Conservation (phyloP, 2,888 invertebrate genomes). For the Antheraea assamensis region DNA sequence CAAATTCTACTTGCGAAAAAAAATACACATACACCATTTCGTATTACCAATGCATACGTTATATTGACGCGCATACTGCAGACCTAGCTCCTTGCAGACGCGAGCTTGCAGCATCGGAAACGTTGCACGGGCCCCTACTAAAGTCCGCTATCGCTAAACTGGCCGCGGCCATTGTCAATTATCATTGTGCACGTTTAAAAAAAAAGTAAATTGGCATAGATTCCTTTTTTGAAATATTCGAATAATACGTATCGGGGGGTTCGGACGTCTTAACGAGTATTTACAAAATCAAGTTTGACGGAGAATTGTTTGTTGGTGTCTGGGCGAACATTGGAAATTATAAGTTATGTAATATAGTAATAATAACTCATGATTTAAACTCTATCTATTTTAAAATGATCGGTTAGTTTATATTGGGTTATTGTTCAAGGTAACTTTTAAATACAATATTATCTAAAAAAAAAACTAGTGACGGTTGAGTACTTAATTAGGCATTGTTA, state of each 20-base stretch:
- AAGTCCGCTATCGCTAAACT: slow-evolving; percentile 20
- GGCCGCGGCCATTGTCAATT: slow-evolving; percentile 34
- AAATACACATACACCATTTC: slow-evolving; percentile 14
- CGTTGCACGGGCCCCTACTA: slow-evolving; percentile 39
- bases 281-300: slow-evolving; percentile 12
- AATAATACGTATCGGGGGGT: slow-evolving; percentile 1
- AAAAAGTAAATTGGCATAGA: slow-evolving; percentile 31
- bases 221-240: slow-evolving; percentile 21
- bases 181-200: slow-evolving; percentile 21
- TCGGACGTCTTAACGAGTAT: not conserved
- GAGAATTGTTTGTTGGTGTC: not conserved
- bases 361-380: too few relatives aligned
- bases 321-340: not conserved
- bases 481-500: not conserved
- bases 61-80: slow-evolving; percentile 28
- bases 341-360: not conserved
- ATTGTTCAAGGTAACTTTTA: too few relatives aligned
- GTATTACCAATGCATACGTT: slow-evolving; percentile 18
- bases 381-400: too few relatives aligned
- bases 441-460: not conserved
- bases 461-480: not conserved
- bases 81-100: slow-evolving; percentile 29
- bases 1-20: slow-evolving; percentile 22
- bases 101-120: slow-evolving; percentile 45
- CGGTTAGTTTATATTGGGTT: too few relatives aligned